Evolutionary conservation across 1,140 invertebrate species (phyloP).

Genomic region (Dreissena rostriformis): DNA sequence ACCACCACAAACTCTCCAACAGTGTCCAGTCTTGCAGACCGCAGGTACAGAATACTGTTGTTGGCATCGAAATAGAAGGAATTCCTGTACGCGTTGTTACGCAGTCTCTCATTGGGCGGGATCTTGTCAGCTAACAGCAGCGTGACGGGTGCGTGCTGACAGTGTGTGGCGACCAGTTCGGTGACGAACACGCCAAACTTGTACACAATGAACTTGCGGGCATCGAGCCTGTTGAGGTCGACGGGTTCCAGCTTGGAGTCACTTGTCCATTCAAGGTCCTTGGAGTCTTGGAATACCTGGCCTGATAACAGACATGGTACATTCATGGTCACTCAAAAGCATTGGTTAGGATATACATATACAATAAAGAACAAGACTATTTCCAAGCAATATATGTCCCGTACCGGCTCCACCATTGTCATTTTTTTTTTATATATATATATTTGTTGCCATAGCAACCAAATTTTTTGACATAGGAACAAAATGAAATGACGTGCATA

Average conservation of each 20-base stretch:
- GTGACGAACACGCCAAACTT: slow-evolving; percentile 78
- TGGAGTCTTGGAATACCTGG: slow-evolving; percentile 71
- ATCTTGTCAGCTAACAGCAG: slow-evolving; percentile 76
- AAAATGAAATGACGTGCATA: too few species aligned
- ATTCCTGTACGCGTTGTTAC: slow-evolving; percentile 76
- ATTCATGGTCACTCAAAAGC: too few species aligned
- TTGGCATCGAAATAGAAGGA: slow-evolving; percentile 79
- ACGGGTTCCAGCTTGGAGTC: slow-evolving; percentile 75
- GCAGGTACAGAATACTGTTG: slow-evolving; percentile 77
- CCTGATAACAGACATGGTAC: slow-evolving; percentile 63
- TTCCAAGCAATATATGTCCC: too few species aligned
- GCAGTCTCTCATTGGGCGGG: slow-evolving; percentile 72
- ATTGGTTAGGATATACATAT: too few species aligned
- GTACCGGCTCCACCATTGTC: too few species aligned
- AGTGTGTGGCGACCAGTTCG: slow-evolving; percentile 70
- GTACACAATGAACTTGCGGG: slow-evolving; percentile 78
- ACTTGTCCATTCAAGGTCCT: slow-evolving; percentile 73
- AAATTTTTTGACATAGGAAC: too few species aligned
- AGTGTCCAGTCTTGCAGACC: slow-evolving; percentile 72
- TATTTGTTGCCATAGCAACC: too few species aligned
- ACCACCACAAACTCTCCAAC: slow-evolving; percentile 78
- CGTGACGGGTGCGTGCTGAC: slow-evolving; percentile 74
- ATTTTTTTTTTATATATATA: too few species aligned
- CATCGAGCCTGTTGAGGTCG: slow-evolving; percentile 76
- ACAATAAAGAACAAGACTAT: too few species aligned